phyloP scores from a whole-genome alignment of 2,113 vertebrate genomes.

The Vanacampus margaritifer region DNA sequence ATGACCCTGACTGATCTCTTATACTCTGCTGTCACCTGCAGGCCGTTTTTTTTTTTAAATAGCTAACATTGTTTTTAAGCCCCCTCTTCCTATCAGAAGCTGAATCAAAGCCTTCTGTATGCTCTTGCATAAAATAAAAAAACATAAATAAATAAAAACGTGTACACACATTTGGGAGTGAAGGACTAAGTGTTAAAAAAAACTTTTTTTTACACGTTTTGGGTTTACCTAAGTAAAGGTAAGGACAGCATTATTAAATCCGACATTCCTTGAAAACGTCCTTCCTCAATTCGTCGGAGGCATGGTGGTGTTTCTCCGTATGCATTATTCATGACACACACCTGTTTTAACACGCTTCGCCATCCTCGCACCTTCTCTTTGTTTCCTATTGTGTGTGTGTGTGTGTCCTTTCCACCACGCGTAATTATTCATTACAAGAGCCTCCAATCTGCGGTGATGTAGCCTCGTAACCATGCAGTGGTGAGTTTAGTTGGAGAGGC shows the following conservation, averaged over 20 bases:
- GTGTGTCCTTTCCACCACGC: constrained; percentile 45
- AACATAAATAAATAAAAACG: too few species aligned
- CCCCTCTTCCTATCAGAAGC: too few species aligned
- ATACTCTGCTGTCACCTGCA: too few species aligned
- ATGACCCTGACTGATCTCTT: too few species aligned
- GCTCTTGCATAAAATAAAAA: too few species aligned
- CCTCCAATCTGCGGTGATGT: constrained; percentile 64
- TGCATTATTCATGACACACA: constrained; percentile 64
- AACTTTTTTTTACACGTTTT: too few species aligned
- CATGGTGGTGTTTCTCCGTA: constrained; percentile 51
- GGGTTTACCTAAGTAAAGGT: constrained; percentile 39
- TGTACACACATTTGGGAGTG: too few species aligned
- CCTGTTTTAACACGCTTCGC: constrained; percentile 51
- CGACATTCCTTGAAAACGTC: not conserved
- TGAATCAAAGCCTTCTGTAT: too few species aligned
- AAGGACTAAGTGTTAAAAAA: too few species aligned
- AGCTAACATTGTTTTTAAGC: too few species aligned
- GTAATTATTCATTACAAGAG: constrained; percentile 70
- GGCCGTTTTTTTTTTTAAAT: too few species aligned
- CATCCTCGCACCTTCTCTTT: constrained; percentile 11
- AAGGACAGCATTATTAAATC: constrained; percentile 29
- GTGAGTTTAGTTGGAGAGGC: constrained; percentile 53
- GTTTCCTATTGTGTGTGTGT: constrained; percentile 51
- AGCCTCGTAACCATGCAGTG: constrained; percentile 61
- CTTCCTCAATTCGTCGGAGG: not conserved